phyloP scores from a whole-genome alignment of 2,888 invertebrate species.

The Microplitis manilae region DNA sequence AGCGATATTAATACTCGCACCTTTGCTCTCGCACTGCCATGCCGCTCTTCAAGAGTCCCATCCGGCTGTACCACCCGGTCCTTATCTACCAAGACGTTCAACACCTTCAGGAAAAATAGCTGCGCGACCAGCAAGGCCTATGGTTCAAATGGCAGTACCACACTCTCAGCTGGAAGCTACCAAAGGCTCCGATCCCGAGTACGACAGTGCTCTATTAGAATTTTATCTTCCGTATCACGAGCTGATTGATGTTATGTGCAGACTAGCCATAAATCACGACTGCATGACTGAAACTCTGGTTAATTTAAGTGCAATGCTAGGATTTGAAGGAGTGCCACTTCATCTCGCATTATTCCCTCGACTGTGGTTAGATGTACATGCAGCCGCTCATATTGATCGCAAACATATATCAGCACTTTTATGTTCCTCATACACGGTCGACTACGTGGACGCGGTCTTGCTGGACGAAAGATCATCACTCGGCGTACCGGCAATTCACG shows the following conservation, averaged over 20 bases:
- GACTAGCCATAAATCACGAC: slow-evolving; percentile 90
- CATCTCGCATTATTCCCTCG: slow-evolving; percentile 92
- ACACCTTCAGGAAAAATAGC: slow-evolving; percentile 77
- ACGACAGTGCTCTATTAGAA: slow-evolving; percentile 82
- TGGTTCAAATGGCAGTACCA: slow-evolving; percentile 89
- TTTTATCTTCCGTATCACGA: slow-evolving; percentile 92
- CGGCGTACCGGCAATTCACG: slow-evolving; percentile 87
- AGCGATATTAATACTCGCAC: slow-evolving; percentile 86
- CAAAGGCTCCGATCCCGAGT: slow-evolving; percentile 83
- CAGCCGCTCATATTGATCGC: slow-evolving; percentile 81
- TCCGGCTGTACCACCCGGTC: slow-evolving; percentile 81
- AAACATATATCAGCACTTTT: slow-evolving; percentile 87
- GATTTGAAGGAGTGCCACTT: slow-evolving; percentile 91
- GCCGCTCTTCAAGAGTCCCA: slow-evolving; percentile 84
- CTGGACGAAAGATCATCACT: slow-evolving; percentile 90
- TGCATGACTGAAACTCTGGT: slow-evolving; percentile 89
- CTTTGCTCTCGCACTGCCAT: slow-evolving; percentile 89
- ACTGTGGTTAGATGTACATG: slow-evolving; percentile 91
- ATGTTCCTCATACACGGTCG: slow-evolving; percentile 87
- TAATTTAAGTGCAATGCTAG: slow-evolving; percentile 89
- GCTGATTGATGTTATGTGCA: slow-evolving; percentile 88
- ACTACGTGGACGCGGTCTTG: slow-evolving; percentile 92
- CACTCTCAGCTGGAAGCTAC: slow-evolving; percentile 81
- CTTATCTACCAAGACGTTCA: slow-evolving; percentile 83
- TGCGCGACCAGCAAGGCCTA: slow-evolving; percentile 82